phyloP scores from a whole-genome alignment of 1,140 invertebrate genomes.

The Bursaphelenchus mucronatus region DNA sequence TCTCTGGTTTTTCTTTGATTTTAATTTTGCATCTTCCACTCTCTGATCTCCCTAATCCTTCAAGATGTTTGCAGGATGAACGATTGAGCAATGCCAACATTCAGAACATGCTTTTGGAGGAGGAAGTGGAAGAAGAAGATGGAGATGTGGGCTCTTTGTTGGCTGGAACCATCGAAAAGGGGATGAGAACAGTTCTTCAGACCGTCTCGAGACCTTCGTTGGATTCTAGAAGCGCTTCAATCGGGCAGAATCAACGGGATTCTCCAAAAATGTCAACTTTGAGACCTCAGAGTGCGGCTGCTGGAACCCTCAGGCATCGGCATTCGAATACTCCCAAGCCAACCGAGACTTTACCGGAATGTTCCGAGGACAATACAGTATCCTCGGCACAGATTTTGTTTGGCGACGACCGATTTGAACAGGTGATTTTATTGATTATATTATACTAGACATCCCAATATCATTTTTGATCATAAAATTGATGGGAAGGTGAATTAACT shows the following conservation, averaged over 20 bases:
- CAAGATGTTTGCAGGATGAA: conserved; percentile 17
- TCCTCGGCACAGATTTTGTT: conserved; percentile 1
- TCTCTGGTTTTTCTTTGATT: background rate
- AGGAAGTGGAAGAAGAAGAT: conserved; percentile 42
- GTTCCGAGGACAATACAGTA: background rate
- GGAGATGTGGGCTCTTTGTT: conserved; percentile 34
- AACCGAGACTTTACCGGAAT: background rate
- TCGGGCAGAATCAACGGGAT: too few relatives aligned
- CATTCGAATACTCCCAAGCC: background rate
- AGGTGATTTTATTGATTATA: conserved; percentile 21
- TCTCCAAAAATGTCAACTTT: background rate
- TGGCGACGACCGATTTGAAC: conserved; percentile 30
- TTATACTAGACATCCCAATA: background rate
- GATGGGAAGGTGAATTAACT: too few relatives aligned
- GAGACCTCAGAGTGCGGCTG: background rate
- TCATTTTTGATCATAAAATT: too few relatives aligned
- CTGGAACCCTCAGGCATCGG: background rate
- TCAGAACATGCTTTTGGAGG: conserved; percentile 46
- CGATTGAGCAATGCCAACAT: conserved; percentile 30
- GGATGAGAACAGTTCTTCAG: conserved; percentile 45
- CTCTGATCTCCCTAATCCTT: background rate
- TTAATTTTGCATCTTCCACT: background rate
- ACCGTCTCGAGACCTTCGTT: conserved; percentile 37
- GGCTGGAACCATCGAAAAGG: conserved; percentile 48
- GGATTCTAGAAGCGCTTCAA: too few relatives aligned